phyloP scores from a whole-genome alignment of 2,113 vertebrate genomes.

The Ovibos moschatus region DNA sequence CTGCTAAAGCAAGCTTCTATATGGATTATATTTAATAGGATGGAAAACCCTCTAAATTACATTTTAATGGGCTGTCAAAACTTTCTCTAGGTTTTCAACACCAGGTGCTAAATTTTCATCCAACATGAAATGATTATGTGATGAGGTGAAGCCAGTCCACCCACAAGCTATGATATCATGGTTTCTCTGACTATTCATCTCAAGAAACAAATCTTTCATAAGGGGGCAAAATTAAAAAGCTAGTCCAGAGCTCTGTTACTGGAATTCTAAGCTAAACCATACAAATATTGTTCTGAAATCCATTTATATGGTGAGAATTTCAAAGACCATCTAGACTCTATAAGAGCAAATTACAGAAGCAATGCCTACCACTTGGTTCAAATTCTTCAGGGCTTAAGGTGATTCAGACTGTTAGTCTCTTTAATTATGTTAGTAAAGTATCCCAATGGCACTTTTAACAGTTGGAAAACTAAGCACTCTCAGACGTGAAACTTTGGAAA shows the following conservation, averaged over 20 bases:
- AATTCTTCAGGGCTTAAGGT: not conserved
- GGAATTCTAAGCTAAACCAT: not conserved
- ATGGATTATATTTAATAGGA: constrained; percentile 13
- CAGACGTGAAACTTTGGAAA: not conserved
- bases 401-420: not conserved
- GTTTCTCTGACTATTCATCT: not conserved
- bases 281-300: not conserved
- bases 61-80: constrained; percentile 2
- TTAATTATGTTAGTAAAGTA: not conserved
- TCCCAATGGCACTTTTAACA: not conserved
- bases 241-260: not conserved
- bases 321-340: not conserved
- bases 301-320: not conserved
- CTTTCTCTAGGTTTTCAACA: not conserved
- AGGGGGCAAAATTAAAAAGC: not conserved
- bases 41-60: not conserved
- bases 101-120: not conserved
- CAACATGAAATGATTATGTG: constrained; percentile 24
- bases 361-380: not conserved
- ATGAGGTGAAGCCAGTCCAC: not conserved
- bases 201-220: not conserved
- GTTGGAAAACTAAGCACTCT: not conserved
- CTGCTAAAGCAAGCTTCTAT: not conserved
- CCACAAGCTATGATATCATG: not conserved
- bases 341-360: not conserved